Evolutionary conservation across 2,113 vertebrate genomes (phyloP), one percentile per base, ranked within the genome.

Genomic region (Pachypanchax playfairii): DNA sequence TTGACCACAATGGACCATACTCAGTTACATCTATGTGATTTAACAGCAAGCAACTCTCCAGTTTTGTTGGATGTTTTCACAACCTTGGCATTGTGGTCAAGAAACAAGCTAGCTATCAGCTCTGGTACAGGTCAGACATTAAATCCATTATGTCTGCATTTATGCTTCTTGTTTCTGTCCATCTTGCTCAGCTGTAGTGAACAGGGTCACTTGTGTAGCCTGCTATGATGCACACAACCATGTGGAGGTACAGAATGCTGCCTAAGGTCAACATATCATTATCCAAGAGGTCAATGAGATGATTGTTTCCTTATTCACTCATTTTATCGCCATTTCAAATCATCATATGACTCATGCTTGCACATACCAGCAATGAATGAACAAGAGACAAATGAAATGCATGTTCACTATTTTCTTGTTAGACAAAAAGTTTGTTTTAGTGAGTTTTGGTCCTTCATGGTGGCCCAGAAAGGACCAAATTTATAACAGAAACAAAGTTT

Each of bases 1-100:
- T 46, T 58, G 80, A 88, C 81, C 87, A 91, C 90, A 91, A 92
- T 90, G 82, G 88, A n/a, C 70, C 78, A 85, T 77, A 91, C 80
- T 88, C 83, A 91, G 63, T 54, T 71, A 59, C 15, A 26, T 76
- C 85, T 67, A 76, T 79, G 73, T 67, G 60, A 65, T 59, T 69
- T 44, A 48, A 29, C 2, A 29, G 42, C 59, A 61, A 49, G 70
- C 55, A 33, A 59, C 26, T n/a, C 61, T 43, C 58, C 46, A 61
- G 42, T 69, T 69, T 60, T 66, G 61, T 49, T 29, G 41, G 54
- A 77, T 66, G 58, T 72, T 74, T 81, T 67, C 50, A 71, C 59
- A 61, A 58, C 46, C 2, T 6, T 12, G 57, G 9, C 47, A 31
- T 69, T 70, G 46, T 43, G 65, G 70, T 57, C 53, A 71, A 6